These are phyloP conservation scores for Empis livida DNA, from an alignment of 2,888 invertebrate species.

Conservation along the genomic window DNA sequence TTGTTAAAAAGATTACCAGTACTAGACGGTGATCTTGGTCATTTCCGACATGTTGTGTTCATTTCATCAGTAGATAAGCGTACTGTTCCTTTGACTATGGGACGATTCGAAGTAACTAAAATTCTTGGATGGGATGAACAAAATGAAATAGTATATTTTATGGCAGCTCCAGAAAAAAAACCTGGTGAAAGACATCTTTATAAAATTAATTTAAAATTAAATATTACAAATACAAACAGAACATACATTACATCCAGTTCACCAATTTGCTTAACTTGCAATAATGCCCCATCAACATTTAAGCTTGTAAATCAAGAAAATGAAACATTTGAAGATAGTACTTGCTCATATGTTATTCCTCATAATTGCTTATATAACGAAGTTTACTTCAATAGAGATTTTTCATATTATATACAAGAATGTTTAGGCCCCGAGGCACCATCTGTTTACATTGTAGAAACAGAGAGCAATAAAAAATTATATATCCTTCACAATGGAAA, in stretches of 20 bases:
- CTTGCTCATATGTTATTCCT: constrained; percentile 35
- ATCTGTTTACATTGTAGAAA: constrained; percentile 49
- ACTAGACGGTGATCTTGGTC: constrained; percentile 47
- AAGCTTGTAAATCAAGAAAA: constrained; percentile 20
- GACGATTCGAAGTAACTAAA: constrained; percentile 59
- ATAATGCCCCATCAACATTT: constrained; percentile 30
- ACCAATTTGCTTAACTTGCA: constrained; percentile 35
- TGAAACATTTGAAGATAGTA: constrained; percentile 16
- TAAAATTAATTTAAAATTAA: constrained; percentile 44
- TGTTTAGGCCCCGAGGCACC: constrained; percentile 70
- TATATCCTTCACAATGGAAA: constrained; percentile 56
- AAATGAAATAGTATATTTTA: constrained; percentile 61
- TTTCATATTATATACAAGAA: constrained; percentile 51
- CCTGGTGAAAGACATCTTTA: constrained; percentile 75
- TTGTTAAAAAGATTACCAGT: constrained; percentile 45
- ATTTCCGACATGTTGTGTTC: constrained; percentile 44
- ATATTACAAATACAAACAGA: constrained; percentile 33
- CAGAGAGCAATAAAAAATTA: constrained; percentile 44
- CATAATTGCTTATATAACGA: constrained; percentile 50
- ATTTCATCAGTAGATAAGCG: constrained; percentile 33
- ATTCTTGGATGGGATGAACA: constrained; percentile 66
- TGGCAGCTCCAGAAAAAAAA: constrained; percentile 63
- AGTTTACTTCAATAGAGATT: constrained; percentile 51
- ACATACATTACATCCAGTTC: constrained; percentile 33
- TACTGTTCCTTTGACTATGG: constrained; percentile 49